Evolutionary conservation across 2,797 vertebrate species (phyloP), one percentile per base, ranked within the genome.

Genomic region (Pseudomugil gertrudae): DNA sequence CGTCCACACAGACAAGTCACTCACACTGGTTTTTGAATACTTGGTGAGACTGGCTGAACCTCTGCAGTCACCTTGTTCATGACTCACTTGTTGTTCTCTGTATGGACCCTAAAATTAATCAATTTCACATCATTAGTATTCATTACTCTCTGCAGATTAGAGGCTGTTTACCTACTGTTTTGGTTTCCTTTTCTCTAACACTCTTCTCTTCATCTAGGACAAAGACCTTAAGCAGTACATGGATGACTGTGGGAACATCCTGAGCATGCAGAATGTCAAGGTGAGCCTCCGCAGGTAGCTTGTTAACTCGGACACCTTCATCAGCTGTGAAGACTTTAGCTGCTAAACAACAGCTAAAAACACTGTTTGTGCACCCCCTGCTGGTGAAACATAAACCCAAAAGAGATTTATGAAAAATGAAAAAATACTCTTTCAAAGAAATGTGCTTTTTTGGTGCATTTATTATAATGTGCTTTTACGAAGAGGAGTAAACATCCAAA

Each of bases 221-320:
- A 98, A 98, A 92, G 96, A 98, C 88, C 92, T 98, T 78, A 98
- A 98, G 84, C 96, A 98, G 90, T 98, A 98, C 87, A 98, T 98
- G 96, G 96, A 98, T 68, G 96, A 97, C 90, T 98, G 96, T 77
- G 96, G 96, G 63, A 98, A 96, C 89, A 97, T 98, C 87, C 97
- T 98, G 95, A 98, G 96, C 83, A 96, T 98, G 95, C 96, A 97
- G 87, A 98, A 98, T 80, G 96, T 97, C 74, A 98, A 97, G 95
- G 96, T 98, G 91, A 89, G 94, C 64, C 66, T 76, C 66, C 0
- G 14, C 81, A 78, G 69, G 64, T 54, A 0, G 50, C 67, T 74
- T 51, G 78, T 79, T 72, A 69, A 38, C 45, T 66, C 24, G 3
- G 71, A 55, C 75, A 69, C 55, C 86, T 84, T 72, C 47, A 80